These are phyloP conservation scores for Tachina lurida DNA, from an alignment of 2,888 invertebrate genomes.

Conservation along the genomic window DNA sequence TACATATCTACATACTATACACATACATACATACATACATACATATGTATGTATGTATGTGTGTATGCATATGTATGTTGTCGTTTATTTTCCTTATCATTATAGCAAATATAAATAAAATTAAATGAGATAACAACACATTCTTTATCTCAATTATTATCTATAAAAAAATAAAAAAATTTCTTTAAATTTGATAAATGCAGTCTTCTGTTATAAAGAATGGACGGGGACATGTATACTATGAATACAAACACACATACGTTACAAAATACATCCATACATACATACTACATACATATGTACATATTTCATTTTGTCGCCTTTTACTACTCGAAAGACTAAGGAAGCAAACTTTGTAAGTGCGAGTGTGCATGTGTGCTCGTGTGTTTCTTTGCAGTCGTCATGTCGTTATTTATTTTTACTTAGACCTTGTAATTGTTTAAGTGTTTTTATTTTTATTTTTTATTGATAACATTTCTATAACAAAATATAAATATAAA, in stretches of 20 bases:
- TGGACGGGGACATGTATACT: neutral
- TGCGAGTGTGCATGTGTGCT: conserved; percentile 13
- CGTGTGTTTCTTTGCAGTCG: conserved; percentile 8
- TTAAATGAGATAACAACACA: conserved; percentile 49
- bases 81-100: conserved; percentile 52
- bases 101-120: conserved; percentile 49
- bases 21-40: neutral
- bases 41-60: neutral
- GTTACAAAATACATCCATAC: conserved; percentile 32
- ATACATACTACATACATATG: neutral
- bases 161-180: conserved; percentile 32
- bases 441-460: conserved; percentile 47
- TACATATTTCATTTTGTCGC: conserved; percentile 23
- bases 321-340: conserved; percentile 64
- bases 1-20: neutral
- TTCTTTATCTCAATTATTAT: conserved; percentile 62
- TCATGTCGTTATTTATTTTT: conserved; percentile 54
- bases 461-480: conserved; percentile 65
- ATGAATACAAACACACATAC: neutral
- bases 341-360: conserved; percentile 66
- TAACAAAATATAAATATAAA: conserved; percentile 46
- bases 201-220: conserved; percentile 31
- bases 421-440: conserved; percentile 67
- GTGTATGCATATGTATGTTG: neutral
- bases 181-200: conserved; percentile 51